Percentiles rank a stretch among this genome's conserved stretches.
These are phyloP conservation scores for Dicerorhinus sumatrensis DNA, from an alignment of 2,113 vertebrate species.

Conservation along the genomic window DNA sequence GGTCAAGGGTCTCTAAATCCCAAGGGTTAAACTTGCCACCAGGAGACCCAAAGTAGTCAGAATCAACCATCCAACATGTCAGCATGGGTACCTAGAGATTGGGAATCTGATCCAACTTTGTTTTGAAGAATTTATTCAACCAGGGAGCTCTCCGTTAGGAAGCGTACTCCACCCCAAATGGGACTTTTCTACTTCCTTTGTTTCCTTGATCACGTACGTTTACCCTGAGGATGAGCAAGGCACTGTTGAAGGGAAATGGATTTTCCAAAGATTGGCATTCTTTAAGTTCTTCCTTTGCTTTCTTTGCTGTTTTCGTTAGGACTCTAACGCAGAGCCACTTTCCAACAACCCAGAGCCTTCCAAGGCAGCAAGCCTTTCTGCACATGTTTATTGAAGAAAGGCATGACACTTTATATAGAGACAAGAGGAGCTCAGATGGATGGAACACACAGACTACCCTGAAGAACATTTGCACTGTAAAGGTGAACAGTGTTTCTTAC, in stretches of 20 bases:
- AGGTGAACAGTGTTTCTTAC: neutral
- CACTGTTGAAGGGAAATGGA: neutral
- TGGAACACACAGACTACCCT: neutral
- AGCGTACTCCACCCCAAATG: neutral
- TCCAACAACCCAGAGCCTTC: neutral
- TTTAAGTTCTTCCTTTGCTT: neutral
- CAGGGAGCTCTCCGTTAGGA: neutral
- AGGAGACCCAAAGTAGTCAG: neutral
- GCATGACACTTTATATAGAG: neutral
- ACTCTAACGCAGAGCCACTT: neutral
- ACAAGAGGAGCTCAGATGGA: neutral
- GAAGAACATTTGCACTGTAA: neutral
- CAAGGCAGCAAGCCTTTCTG: neutral
- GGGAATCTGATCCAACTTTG: neutral
- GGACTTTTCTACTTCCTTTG: neutral
- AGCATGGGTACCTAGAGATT: neutral
- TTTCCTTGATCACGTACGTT: neutral
- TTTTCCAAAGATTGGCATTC: neutral
- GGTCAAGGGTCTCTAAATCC: neutral
- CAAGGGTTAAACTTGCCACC: neutral
- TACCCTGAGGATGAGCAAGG: neutral
- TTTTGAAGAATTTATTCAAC: constrained; percentile 27
- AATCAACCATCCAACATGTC: neutral
- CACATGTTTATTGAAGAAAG: neutral
- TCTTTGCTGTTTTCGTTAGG: neutral